These are phyloP conservation scores for Abscondita cerata DNA, from an alignment of 2,888 invertebrate species.

Conservation along the genomic window DNA sequence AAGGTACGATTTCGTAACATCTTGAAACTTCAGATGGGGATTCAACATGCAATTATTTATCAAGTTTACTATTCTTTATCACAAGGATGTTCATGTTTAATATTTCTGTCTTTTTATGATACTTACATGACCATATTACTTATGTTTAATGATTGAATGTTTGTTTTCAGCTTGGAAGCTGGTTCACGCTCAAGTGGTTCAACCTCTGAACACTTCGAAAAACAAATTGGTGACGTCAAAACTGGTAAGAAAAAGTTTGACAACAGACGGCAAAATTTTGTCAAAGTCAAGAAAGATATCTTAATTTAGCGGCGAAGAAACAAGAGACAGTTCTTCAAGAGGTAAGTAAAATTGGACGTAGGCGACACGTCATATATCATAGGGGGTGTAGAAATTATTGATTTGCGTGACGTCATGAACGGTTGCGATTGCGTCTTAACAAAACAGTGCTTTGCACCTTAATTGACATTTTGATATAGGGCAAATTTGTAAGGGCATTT, in stretches of 20 bases:
- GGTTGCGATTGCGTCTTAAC: slow-evolving; percentile 33
- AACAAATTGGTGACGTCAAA: slow-evolving; percentile 94
- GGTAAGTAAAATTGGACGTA: slow-evolving; percentile 62
- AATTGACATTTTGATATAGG: slow-evolving; percentile 45
- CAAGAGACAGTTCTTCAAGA: slow-evolving; percentile 90
- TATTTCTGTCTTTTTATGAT: too few relatives aligned
- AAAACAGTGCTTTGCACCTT: slow-evolving; percentile 25
- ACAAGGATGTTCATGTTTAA: too few relatives aligned
- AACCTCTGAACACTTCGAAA: slow-evolving; percentile 93
- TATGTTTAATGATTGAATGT: too few relatives aligned
- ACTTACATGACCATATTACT: too few relatives aligned
- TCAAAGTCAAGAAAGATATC: slow-evolving; percentile 93
- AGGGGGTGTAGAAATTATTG: slow-evolving; percentile 34
- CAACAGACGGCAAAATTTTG: slow-evolving; percentile 98
- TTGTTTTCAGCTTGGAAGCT: slow-evolving; percentile 64
- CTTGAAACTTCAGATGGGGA: too few relatives aligned
- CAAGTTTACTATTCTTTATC: too few relatives aligned
- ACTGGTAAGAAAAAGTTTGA: slow-evolving; percentile 98
- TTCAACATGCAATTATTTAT: too few relatives aligned
- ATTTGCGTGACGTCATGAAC: slow-evolving; percentile 29
- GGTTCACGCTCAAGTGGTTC: slow-evolving; percentile 90
- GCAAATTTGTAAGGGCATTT: slow-evolving; percentile 28
- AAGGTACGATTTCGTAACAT: too few relatives aligned
- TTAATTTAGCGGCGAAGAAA: slow-evolving; percentile 91
- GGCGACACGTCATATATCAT: neutral